phyloP scores from a whole-genome alignment of 2,113 vertebrate genomes.

The Aplodontia rufa region DNA sequence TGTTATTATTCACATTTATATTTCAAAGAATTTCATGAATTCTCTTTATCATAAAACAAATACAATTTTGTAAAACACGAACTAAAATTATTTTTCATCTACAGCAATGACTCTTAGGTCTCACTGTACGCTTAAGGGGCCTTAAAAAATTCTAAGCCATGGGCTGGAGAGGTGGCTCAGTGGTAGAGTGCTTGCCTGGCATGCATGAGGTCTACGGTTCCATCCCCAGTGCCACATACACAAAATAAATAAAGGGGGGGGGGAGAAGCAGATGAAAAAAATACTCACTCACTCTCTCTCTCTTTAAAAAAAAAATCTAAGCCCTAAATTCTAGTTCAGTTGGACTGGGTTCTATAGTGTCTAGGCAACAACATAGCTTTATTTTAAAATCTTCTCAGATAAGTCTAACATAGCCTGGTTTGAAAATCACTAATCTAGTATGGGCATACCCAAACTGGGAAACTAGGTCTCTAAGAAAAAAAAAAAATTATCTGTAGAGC shows the following conservation, averaged over 20 bases:
- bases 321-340: neutral
- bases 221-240: no score
- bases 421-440: neutral
- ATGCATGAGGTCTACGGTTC: no score
- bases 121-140: neutral
- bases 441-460: neutral
- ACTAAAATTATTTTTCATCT: constrained; percentile 12
- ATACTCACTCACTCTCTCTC: no score
- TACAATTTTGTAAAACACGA: neutral
- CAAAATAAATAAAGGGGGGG: no score
- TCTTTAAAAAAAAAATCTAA: neutral
- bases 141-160: neutral
- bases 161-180: no score
- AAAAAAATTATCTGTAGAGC: neutral
- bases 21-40: neutral
- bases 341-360: neutral
- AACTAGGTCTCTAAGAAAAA: neutral
- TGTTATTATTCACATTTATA: constrained; percentile 17
- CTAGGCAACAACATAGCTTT: neutral
- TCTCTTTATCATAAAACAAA: constrained; percentile 13
- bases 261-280: no score
- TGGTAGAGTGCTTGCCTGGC: no score
- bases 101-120: neutral
- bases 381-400: neutral
- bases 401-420: neutral